These are phyloP conservation scores for Drosophila dives DNA, from an alignment of 2,888 invertebrate genomes.

Conservation along the genomic window DNA sequence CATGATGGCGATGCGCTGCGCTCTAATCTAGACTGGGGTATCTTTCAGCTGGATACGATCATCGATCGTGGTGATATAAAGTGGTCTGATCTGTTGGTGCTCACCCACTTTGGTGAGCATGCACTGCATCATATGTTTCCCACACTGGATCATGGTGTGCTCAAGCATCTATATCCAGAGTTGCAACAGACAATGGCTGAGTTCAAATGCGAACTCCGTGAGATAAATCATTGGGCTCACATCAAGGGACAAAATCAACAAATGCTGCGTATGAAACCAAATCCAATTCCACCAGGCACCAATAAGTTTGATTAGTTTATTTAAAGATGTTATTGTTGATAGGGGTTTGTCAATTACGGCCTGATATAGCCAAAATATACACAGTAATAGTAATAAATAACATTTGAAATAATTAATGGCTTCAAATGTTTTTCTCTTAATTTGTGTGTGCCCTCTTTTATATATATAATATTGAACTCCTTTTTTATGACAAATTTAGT, in stretches of 20 bases:
- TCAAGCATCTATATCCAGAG: constrained; percentile 88
- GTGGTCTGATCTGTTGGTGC: constrained; percentile 88
- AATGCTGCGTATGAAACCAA: constrained; percentile 85
- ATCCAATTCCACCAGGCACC: constrained; percentile 70
- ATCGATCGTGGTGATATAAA: constrained; percentile 89
- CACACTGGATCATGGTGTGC: constrained; percentile 90
- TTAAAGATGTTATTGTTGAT: not conserved
- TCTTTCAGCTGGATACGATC: constrained; percentile 90
- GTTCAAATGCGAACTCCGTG: constrained; percentile 74
- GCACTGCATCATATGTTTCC: constrained; percentile 92
- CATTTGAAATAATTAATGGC: not conserved
- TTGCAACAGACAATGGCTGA: constrained; percentile 77
- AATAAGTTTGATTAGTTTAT: constrained; percentile 45
- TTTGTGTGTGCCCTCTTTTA: not conserved
- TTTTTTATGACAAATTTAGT: not conserved
- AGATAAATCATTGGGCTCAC: constrained; percentile 87
- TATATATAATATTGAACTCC: too few species aligned
- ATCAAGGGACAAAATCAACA: constrained; percentile 89
- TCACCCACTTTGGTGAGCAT: constrained; percentile 92
- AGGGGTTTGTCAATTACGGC: not conserved
- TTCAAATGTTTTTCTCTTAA: not conserved
- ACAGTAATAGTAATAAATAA: not conserved
- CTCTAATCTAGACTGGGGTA: constrained; percentile 89
- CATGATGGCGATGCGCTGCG: constrained; percentile 90
- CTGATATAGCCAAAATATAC: not conserved